phyloP scores from a whole-genome alignment of 2,113 vertebrate genomes.

The Gadus chalcogrammus region DNA sequence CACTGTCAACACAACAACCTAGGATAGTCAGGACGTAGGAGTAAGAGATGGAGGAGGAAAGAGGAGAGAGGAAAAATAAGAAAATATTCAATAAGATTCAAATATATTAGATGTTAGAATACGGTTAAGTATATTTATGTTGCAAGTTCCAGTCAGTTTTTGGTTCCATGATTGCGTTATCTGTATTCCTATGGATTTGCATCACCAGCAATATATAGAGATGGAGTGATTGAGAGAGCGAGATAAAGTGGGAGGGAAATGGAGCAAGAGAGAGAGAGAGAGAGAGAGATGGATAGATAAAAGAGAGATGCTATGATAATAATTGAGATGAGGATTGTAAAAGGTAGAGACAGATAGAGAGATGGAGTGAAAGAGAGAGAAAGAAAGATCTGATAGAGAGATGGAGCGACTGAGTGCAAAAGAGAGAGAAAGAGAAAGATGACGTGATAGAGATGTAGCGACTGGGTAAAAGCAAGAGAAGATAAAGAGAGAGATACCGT shows the following conservation, averaged over 20 bases:
- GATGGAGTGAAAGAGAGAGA: neutral
- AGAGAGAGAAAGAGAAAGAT: conserved; percentile 1
- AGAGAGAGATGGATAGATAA: neutral
- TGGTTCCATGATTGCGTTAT: too few relatives aligned
- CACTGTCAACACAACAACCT: neutral
- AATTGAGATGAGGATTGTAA: too few relatives aligned
- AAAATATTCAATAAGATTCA: too few relatives aligned
- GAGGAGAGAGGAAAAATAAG: too few relatives aligned
- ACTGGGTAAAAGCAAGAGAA: neutral
- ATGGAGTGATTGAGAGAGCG: neutral
- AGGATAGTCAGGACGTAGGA: neutral
- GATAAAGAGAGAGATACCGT: neutral
- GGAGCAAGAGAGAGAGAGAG: neutral
- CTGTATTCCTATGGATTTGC: too few relatives aligned
- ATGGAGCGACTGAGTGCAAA: neutral
- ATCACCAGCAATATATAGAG: too few relatives aligned
- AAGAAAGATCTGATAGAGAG: neutral
- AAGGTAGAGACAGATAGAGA: conserved; percentile 4
- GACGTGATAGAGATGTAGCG: conserved; percentile 4
- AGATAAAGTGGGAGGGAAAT: conserved; percentile 1
- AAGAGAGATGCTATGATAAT: neutral
- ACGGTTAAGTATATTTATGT: too few relatives aligned
- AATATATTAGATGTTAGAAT: too few relatives aligned
- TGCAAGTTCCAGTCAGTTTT: too few relatives aligned
- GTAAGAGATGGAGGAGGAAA: neutral